Conservation (phyloP, 2,797 vertebrate genomes). For the Sorex maritimensis region DNA sequence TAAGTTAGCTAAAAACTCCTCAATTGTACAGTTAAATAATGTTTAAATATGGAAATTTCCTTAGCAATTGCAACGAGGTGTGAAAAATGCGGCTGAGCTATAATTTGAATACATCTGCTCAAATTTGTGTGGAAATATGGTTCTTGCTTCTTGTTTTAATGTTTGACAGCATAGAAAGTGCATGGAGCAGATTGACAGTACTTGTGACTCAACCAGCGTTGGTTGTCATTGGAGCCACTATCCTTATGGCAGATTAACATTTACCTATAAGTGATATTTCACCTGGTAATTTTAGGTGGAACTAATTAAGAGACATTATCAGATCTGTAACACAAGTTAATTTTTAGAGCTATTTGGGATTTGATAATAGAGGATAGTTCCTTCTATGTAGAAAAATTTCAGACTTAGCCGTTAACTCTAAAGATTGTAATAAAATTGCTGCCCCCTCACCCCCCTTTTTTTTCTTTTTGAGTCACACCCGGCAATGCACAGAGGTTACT, state of each 20-base stretch:
- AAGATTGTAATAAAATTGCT: neutral
- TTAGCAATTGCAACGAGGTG: neutral
- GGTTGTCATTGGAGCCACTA: neutral
- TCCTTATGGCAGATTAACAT: neutral
- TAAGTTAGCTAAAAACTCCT: neutral
- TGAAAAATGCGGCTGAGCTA: neutral
- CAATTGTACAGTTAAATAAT: neutral
- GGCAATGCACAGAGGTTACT: no score
- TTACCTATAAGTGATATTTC: neutral
- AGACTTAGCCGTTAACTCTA: neutral
- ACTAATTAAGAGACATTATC: neutral
- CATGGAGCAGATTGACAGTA: neutral
- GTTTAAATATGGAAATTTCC: neutral
- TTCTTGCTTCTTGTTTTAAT: neutral
- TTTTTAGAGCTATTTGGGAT: neutral
- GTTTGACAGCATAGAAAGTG: neutral
- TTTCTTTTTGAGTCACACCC: no score
- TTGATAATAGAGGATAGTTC: neutral
- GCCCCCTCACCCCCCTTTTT: no score
- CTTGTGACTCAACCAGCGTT: neutral
- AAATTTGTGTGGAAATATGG: neutral
- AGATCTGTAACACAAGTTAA: neutral
- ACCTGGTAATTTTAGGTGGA: slow-evolving; percentile 3
- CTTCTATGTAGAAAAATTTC: neutral
- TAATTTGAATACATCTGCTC: slow-evolving; percentile 2